Evolutionary conservation across 2,888 invertebrate genomes (phyloP).

Genomic region (Macrophya annulata): DNA sequence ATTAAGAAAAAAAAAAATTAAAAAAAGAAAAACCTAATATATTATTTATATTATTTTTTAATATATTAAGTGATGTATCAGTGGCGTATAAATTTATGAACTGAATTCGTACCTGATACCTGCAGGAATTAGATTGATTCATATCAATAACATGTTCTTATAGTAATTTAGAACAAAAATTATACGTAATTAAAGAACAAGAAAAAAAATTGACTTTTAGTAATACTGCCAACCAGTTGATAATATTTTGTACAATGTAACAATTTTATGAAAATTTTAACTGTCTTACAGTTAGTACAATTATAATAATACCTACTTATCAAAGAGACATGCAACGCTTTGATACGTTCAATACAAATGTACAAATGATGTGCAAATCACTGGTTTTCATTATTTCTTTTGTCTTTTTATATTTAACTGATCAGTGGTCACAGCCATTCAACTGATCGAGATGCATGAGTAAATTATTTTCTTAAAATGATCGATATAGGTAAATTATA

Average conservation of each 20-base stretch:
- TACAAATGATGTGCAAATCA: conserved; percentile 21
- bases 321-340: conserved; percentile 3
- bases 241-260: background rate
- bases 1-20: background rate
- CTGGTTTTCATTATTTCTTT: conserved; percentile 9
- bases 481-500: conserved; percentile 25
- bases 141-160: background rate
- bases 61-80: too few relatives aligned
- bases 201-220: background rate
- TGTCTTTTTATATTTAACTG: too few relatives aligned
- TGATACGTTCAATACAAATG: background rate
- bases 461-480: background rate
- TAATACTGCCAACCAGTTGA: background rate
- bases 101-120: background rate
- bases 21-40: background rate
- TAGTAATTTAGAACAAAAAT: background rate
- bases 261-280: background rate
- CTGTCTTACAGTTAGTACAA: background rate
- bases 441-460: background rate
- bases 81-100: background rate
- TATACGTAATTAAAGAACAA: background rate
- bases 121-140: background rate
- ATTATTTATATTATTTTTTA: too few relatives aligned
- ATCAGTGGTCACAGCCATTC: background rate
- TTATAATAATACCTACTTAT: background rate